Percentiles rank a stretch among this genome's conserved stretches.
phyloP scores from a whole-genome alignment of 2,797 vertebrate species.

The Champsocephalus esox region DNA sequence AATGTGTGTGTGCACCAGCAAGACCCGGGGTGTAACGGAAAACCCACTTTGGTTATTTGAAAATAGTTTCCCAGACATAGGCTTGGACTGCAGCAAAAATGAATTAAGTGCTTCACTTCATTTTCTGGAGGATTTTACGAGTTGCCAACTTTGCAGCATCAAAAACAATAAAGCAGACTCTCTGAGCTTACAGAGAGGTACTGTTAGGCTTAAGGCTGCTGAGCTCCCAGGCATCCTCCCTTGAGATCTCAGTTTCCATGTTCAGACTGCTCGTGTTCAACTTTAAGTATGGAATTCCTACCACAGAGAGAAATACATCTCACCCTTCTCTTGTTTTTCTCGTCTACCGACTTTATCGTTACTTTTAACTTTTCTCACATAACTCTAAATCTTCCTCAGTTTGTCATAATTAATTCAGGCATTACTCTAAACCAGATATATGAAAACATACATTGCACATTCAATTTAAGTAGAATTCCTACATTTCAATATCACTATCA shows the following conservation, averaged over 20 bases:
- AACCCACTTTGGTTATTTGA: neutral
- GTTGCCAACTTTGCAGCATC: conserved; percentile 48
- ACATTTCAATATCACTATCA: neutral
- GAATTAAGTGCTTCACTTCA: conserved; percentile 6
- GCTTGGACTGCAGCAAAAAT: conserved; percentile 21
- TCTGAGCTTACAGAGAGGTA: conserved; percentile 43
- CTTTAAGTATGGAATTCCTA: conserved; percentile 60
- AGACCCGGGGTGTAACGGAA: conserved; percentile 21
- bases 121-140: conserved; percentile 14
- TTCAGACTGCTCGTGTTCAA: conserved; percentile 48
- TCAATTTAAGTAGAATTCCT: neutral
- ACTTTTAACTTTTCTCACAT: conserved; percentile 40
- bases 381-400: neutral
- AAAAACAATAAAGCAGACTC: conserved; percentile 41
- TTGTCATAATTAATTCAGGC: conserved; percentile 1
- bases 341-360: conserved; percentile 26
- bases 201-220: conserved; percentile 38
- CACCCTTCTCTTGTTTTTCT: conserved; percentile 53
- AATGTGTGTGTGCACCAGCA: conserved; percentile 1
- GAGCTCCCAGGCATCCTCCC: conserved; percentile 38
- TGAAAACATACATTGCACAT: neutral
- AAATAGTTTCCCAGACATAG: conserved; percentile 3
- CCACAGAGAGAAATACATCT: conserved; percentile 72
- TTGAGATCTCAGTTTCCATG: conserved; percentile 63
- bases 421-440: conserved; percentile 3